These are phyloP conservation scores for Cremastinae sp. DNA, from an alignment of 2,888 invertebrate species.

Conservation along the genomic window DNA sequence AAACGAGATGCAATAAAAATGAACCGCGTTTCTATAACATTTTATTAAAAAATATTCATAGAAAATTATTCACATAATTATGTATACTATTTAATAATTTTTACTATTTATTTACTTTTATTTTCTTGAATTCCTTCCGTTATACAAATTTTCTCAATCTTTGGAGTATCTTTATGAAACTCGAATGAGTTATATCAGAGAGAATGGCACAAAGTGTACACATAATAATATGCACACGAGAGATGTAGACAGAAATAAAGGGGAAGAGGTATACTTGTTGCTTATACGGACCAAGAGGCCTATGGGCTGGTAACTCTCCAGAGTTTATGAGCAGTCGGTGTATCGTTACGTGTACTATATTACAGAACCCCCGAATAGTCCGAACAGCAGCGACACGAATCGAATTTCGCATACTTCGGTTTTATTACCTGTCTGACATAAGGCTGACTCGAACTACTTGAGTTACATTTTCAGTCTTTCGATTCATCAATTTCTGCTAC, in stretches of 20 bases:
- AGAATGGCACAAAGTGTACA: not conserved
- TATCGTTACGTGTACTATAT: constrained; percentile 37
- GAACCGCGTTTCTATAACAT: no score
- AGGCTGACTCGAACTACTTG: no score
- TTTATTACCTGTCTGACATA: constrained; percentile 36
- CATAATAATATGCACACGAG: constrained; percentile 2
- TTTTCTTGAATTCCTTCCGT: no score
- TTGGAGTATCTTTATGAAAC: no score
- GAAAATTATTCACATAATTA: no score
- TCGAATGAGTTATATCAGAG: no score
- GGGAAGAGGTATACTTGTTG: constrained; percentile 68
- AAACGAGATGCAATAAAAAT: no score
- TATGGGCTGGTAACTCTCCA: constrained; percentile 68
- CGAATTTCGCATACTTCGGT: constrained; percentile 1
- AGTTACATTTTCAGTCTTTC: not conserved
- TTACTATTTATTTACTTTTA: no score
- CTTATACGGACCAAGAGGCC: constrained; percentile 57
- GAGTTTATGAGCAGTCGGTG: constrained; percentile 53
- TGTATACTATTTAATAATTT: no score
- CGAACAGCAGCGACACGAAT: constrained; percentile 29
- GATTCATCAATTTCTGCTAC: no score
- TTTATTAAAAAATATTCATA: no score
- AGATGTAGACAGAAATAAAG: constrained; percentile 19
- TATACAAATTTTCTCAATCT: no score
- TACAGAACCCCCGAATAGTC: constrained; percentile 13